Conservation (phyloP, 92 coral and sea anemone species). For the Pocillopora grandis region DNA sequence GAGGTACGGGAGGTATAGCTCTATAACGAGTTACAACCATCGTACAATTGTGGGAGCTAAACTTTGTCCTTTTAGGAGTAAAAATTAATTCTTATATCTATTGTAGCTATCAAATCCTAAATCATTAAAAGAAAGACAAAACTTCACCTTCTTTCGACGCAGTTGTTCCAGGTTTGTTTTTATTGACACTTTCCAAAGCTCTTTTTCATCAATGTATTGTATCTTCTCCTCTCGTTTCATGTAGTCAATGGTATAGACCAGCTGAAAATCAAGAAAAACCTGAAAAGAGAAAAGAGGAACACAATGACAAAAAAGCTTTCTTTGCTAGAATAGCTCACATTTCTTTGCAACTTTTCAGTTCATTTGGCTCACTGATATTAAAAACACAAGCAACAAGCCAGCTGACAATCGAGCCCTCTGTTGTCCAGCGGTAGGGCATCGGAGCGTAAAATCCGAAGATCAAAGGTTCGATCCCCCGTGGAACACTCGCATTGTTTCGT, state of each 20-base stretch:
- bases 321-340: not conserved
- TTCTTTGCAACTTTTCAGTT: not conserved
- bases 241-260: constrained; percentile 30
- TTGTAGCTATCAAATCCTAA: too few species aligned
- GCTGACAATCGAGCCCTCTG: too few species aligned
- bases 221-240: constrained; percentile 12
- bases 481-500: too few species aligned
- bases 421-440: too few species aligned
- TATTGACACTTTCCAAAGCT: constrained; percentile 36
- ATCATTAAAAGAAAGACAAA: not conserved
- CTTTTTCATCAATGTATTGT: constrained; percentile 31
- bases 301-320: not conserved
- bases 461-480: too few species aligned
- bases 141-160: not conserved
- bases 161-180: not conserved
- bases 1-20: too few species aligned
- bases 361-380: not conserved
- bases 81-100: too few species aligned
- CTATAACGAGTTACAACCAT: too few species aligned
- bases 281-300: not conserved
- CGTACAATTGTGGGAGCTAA: too few species aligned
- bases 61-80: too few species aligned
- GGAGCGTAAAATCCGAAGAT: too few species aligned
- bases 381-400: too few species aligned
- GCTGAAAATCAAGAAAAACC: constrained; percentile 32